Conservation (phyloP, 2,797 vertebrate genomes). For the Diplodus sargus region DNA sequence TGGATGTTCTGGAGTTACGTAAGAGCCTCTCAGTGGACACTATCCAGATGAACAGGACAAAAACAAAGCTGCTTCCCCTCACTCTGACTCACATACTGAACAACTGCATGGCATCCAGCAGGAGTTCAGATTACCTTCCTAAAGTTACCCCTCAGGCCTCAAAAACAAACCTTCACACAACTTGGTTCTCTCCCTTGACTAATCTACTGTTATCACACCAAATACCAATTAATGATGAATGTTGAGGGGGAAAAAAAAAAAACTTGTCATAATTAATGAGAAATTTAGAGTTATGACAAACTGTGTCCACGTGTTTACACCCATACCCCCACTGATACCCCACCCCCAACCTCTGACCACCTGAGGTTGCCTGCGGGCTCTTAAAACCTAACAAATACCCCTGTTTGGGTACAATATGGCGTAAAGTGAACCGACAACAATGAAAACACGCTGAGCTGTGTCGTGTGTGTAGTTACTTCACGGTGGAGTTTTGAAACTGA, state of each 20-base stretch:
- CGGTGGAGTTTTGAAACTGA: neutral
- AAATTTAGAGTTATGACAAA: conserved; percentile 44
- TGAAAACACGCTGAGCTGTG: neutral
- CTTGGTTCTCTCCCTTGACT: too few relatives aligned
- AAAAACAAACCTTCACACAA: conserved; percentile 20
- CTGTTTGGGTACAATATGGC: neutral
- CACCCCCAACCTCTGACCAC: conserved; percentile 62
- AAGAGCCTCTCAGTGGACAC: conserved; percentile 75
- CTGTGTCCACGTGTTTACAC: conserved; percentile 76
- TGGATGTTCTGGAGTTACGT: conserved; percentile 77
- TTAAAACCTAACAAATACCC: neutral
- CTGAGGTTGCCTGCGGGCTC: conserved; percentile 43
- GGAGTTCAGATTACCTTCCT: conserved; percentile 34
- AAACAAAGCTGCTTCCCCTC: conserved; percentile 74
- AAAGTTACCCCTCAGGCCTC: neutral
- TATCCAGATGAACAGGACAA: conserved; percentile 78
- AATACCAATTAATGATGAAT: neutral
- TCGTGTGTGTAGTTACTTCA: accelerated
- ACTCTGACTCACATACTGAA: conserved; percentile 63
- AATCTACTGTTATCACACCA: too few relatives aligned
- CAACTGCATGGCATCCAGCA: conserved; percentile 42
- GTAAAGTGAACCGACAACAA: neutral
- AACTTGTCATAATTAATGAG: neutral
- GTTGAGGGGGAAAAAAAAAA: too few relatives aligned
- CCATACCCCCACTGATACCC: conserved; percentile 52